Evolutionary conservation across 2,797 vertebrate genomes (phyloP).

Genomic region (Rallus crepitans): DNA sequence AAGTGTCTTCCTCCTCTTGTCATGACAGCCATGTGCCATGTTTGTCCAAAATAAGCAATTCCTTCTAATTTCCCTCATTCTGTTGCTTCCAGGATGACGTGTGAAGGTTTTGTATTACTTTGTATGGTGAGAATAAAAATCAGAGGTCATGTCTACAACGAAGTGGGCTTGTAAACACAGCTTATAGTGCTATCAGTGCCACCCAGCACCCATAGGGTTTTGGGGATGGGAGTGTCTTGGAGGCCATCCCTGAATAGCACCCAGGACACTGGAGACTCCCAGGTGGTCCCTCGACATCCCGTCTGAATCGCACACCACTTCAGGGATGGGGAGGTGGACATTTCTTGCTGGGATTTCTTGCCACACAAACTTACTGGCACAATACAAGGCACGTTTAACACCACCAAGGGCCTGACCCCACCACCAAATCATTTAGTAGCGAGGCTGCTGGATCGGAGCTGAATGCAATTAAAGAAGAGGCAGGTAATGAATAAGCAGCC

Average conservation of each 20-base stretch:
- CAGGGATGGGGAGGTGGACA: not conserved
- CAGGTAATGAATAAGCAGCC: not conserved
- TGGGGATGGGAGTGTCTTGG: not conserved
- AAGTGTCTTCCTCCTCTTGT: not conserved
- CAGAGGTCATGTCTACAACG: not conserved
- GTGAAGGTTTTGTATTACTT: not conserved
- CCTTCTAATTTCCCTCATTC: not conserved
- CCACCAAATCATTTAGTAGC: not conserved
- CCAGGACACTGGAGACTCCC: not conserved
- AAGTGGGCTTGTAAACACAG: not conserved
- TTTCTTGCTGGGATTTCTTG: not conserved
- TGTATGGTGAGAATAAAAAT: not conserved
- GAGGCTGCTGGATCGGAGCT: not conserved
- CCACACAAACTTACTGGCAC: not conserved
- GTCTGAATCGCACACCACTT: not conserved
- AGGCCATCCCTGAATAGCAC: not conserved
- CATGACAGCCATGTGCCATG: not conserved
- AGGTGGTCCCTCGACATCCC: not conserved
- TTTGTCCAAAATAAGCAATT: not conserved
- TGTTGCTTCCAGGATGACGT: not conserved
- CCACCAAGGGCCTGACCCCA: not conserved
- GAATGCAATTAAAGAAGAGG: not conserved
- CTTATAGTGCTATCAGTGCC: not conserved
- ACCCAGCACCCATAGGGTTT: not conserved
- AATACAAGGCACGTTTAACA: not conserved